These are phyloP conservation scores for Ctenosaura bakeri DNA, from an alignment of 2,797 vertebrate genomes.

Conservation along the genomic window DNA sequence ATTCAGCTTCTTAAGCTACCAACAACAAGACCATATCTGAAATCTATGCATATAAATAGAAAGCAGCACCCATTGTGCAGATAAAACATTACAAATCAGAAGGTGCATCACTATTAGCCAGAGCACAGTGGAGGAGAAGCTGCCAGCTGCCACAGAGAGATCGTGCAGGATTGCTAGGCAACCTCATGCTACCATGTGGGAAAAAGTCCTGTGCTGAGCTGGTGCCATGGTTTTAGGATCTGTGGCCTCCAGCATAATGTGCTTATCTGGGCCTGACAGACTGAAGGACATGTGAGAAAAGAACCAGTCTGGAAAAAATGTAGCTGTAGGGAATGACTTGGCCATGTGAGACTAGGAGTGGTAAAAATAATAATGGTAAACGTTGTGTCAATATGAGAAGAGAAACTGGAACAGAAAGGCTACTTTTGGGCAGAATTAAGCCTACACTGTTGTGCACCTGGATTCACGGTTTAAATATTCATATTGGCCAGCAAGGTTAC, in stretches of 20 bases:
- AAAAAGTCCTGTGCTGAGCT: constrained; percentile 42
- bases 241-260: constrained; percentile 39
- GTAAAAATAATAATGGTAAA: constrained; percentile 33
- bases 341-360: fast-evolving
- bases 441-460: background rate
- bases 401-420: background rate
- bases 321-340: background rate
- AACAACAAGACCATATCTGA: constrained; percentile 5
- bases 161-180: constrained; percentile 72
- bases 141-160: constrained; percentile 52
- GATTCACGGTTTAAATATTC: constrained; percentile 3
- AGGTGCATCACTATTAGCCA: constrained; percentile 4
- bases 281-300: constrained; percentile 3
- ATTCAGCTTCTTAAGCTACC: constrained; percentile 5
- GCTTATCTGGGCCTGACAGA: constrained; percentile 30
- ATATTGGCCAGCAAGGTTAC: background rate
- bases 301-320: background rate
- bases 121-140: constrained; percentile 10
- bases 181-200: constrained; percentile 64
- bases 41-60: constrained; percentile 53
- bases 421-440: background rate
- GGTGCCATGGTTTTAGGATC: constrained; percentile 35
- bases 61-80: constrained; percentile 27
- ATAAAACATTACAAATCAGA: constrained; percentile 55
- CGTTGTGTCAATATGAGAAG: background rate